These are phyloP conservation scores for Oceanodroma tethys DNA, from an alignment of 2,113 vertebrate species.

Conservation along the genomic window DNA sequence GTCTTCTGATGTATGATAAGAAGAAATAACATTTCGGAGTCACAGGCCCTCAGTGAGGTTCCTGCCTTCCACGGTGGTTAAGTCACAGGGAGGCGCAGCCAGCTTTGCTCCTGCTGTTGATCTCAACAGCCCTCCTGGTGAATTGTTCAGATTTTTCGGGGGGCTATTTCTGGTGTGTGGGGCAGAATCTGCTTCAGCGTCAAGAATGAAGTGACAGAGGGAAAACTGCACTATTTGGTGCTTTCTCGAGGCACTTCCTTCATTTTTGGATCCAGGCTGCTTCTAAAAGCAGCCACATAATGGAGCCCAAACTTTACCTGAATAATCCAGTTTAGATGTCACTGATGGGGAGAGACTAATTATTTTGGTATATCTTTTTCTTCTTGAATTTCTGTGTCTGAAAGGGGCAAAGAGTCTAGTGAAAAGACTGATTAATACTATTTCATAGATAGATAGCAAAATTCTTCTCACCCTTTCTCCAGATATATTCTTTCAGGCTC, in stretches of 20 bases:
- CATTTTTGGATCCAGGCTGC: neutral
- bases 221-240: neutral
- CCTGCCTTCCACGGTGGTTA: constrained; percentile 8
- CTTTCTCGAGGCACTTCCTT: neutral
- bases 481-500: neutral
- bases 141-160: neutral
- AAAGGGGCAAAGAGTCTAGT: neutral
- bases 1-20: constrained; percentile 54
- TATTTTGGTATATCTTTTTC: neutral
- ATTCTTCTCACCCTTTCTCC: neutral
- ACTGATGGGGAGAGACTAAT: neutral
- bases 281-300: neutral
- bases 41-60: neutral
- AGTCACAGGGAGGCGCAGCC: neutral
- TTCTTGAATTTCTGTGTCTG: neutral
- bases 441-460: neutral
- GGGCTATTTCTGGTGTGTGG: neutral
- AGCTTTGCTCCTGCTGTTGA: neutral
- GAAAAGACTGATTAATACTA: neutral
- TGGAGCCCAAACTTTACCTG: neutral
- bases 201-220: neutral
- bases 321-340: neutral
- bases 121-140: neutral
- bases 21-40: constrained; percentile 54
- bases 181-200: neutral